Percentiles rank a stretch among this genome's conserved stretches.
Evolutionary conservation across 1,140 invertebrate species (phyloP).

Genomic region (Zaprionus vittiger): DNA sequence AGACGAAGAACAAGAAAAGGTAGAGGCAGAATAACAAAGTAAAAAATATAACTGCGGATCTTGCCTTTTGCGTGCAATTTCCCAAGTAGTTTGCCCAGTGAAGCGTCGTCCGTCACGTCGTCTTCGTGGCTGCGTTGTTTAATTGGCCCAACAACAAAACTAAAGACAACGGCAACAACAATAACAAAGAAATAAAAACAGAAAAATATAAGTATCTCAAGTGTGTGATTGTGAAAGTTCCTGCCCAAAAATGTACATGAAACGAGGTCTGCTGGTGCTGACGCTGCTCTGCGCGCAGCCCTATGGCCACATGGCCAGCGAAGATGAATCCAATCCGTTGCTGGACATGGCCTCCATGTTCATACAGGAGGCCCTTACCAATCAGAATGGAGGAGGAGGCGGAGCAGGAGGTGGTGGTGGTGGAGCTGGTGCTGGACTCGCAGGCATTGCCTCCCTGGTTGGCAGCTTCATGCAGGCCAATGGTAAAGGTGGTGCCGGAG

Average conservation of each 20-base stretch:
- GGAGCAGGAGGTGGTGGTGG: conserved; percentile 77
- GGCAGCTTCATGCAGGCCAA: conserved; percentile 86
- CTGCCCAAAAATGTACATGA: conserved; percentile 72
- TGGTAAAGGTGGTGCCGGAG: conserved; percentile 73
- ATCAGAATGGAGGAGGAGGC: conserved; percentile 84
- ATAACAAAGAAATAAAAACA: conserved; percentile 20
- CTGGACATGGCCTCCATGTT: conserved; percentile 86
- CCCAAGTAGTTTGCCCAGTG: conserved; percentile 60
- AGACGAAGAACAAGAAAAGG: background rate
- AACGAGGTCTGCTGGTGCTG: conserved; percentile 70
- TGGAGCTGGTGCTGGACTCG: conserved; percentile 83
- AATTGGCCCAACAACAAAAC: conserved; percentile 61
- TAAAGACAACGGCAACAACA: background rate
- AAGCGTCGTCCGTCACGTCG: conserved; percentile 67
- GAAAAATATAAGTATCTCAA: conserved; percentile 66
- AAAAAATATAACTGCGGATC: conserved; percentile 2
- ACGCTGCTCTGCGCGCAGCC: conserved; percentile 75
- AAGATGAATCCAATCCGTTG: conserved; percentile 85
- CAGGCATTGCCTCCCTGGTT: conserved; percentile 84
- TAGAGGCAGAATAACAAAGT: conserved; percentile 16
- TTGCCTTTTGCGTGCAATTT: conserved; percentile 37
- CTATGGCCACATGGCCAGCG: conserved; percentile 69
- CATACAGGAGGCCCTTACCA: conserved; percentile 85
- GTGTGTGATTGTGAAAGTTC: conserved; percentile 84
- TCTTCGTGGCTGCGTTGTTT: conserved; percentile 66